Base-by-base conservation (phyloP, 1,140 invertebrate genomes). In the Geopemphigus sp. region DNA sequence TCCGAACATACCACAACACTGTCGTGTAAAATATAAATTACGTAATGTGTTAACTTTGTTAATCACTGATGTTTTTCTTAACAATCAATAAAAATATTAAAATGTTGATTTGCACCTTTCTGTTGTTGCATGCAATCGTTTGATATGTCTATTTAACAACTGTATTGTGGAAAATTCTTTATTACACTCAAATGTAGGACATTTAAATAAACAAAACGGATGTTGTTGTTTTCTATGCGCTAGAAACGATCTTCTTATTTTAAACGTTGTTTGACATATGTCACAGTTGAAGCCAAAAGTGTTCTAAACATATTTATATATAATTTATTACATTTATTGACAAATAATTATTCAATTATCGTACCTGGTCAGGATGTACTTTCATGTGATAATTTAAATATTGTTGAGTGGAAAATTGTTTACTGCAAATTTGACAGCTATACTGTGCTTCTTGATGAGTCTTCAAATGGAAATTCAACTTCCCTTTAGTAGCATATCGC, bases 381-480 rank as follows among this genome's bases (percentile, higher is more conserved):
- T 78, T 78, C 74, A 78, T 63, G 12, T 78, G 74, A 19, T 78
- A 29, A 26, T 57, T 78, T 26, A 78, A 78, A 26, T 78, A 78
- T 14, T 78, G 74, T 0, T 50, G 74, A 63, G 74, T 78, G 6
- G 74, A 78, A 78, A 78, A 78, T 29, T 24, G 22, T 63, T 78
- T 78, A 61, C 5, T 50, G 47, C 74, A 78, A 15, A 63, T 15
- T 29, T 14, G 17, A 50, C 74, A 78, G 24, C 24, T 11, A 61
- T 63, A 61, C 63, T 59, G 22, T 11, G 74, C 56, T 26, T 78
- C 74, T 78, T 78, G 74, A 47, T 81, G 81, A 22, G 81, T 76
- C 39, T 81, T 64, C 59, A 76, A 66, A 47, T 81, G 81, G 5
- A 81, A 81, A n/a, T 81, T 68, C 19, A 73, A 70, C 54, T 81